Conservation (phyloP, 2,113 vertebrate genomes). For the Spheniscus mendiculus region DNA sequence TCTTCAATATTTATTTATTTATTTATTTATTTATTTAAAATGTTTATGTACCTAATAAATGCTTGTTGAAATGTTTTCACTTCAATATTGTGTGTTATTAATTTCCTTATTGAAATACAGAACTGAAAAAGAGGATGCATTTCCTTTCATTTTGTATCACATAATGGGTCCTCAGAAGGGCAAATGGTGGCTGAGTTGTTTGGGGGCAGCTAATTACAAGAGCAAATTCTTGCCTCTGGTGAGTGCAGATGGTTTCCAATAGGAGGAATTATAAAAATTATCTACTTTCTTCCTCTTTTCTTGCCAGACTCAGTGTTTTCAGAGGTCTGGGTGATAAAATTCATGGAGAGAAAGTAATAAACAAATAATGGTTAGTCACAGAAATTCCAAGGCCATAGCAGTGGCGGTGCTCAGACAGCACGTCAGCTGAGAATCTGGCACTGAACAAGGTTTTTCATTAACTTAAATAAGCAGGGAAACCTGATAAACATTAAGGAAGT, state of each 20-base stretch:
- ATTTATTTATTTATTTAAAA: neutral
- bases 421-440: neutral
- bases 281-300: neutral
- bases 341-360: neutral
- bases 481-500: neutral
- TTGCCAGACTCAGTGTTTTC: neutral
- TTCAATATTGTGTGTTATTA: neutral
- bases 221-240: neutral
- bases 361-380: neutral
- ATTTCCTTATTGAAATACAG: neutral
- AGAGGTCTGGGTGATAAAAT: neutral
- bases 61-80: neutral
- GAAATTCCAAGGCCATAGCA: neutral
- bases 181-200: neutral
- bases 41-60: slow-evolving; percentile 6
- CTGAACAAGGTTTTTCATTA: neutral
- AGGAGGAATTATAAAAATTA: neutral
- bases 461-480: neutral
- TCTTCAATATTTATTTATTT: neutral
- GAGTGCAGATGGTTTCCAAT: neutral
- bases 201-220: too few species aligned
- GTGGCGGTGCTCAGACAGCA: neutral
- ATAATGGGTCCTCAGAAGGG: neutral
- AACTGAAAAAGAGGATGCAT: neutral
- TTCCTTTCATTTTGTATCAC: neutral